Percentiles rank a stretch among this genome's conserved stretches.
These are phyloP conservation scores for Drosophila lacteicornis DNA, from an alignment of 1,140 invertebrate species.

Conservation along the genomic window DNA sequence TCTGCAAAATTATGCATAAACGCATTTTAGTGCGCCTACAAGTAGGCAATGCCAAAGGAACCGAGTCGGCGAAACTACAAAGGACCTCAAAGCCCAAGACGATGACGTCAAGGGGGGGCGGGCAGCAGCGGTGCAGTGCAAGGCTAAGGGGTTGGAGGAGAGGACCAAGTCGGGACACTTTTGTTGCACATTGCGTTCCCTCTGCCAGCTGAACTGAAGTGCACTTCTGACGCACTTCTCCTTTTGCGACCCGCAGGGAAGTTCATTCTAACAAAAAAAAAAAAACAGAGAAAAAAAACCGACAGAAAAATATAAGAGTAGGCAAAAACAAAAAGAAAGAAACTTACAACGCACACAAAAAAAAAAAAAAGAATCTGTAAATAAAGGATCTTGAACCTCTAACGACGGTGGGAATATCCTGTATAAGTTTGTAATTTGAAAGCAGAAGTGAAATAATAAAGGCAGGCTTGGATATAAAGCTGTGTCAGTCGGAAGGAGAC, in stretches of 20 bases:
- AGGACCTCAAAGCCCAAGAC: conserved; percentile 54
- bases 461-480: no score
- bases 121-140: not conserved
- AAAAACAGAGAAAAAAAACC: conserved; percentile 33
- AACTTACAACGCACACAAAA: conserved; percentile 50
- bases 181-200: conserved; percentile 70
- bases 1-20: conserved; percentile 79
- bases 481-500: no score
- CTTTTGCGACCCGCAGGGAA: conserved; percentile 43
- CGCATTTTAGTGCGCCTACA: conserved; percentile 81
- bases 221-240: conserved; percentile 76
- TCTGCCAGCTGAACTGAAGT: conserved; percentile 73
- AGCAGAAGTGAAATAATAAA: not conserved
- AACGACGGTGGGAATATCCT: not conserved
- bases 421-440: not conserved
- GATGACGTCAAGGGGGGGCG: conserved; percentile 8
- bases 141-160: not conserved
- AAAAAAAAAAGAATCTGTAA: conserved; percentile 11
- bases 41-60: conserved; percentile 68
- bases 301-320: conserved; percentile 45
- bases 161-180: conserved; percentile 21
- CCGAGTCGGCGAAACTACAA: conserved; percentile 69
- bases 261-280: conserved; percentile 32
- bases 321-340: conserved; percentile 38
- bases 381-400: no score